These are phyloP conservation scores for Eupithecia inturbata DNA, from an alignment of 2,888 invertebrate genomes.

Conservation along the genomic window DNA sequence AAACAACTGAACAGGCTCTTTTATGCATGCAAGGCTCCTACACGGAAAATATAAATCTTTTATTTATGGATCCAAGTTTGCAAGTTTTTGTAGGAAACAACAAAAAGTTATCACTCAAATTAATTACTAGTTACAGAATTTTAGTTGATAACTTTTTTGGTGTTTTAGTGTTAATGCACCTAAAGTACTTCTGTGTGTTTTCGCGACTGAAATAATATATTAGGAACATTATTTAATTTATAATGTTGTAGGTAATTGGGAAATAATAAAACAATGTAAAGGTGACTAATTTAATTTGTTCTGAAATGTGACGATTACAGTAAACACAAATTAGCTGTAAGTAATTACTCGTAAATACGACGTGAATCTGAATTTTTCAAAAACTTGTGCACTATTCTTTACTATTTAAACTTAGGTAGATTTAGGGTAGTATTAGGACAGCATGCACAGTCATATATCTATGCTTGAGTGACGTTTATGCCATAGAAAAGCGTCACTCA, in stretches of 20 bases:
- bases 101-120: too few relatives aligned
- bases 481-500: too few relatives aligned
- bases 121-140: too few relatives aligned
- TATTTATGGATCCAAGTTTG: neutral
- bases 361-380: neutral
- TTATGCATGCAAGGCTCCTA: neutral
- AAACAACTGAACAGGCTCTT: neutral
- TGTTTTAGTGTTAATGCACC: neutral
- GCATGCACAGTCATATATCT: too few relatives aligned
- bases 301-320: slow-evolving; percentile 66
- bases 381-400: neutral
- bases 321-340: slow-evolving; percentile 7
- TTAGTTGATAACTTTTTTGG: too few relatives aligned
- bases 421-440: too few relatives aligned
- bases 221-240: neutral
- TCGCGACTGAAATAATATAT: neutral
- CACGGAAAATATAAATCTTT: neutral
- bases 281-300: slow-evolving; percentile 80
- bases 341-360: neutral
- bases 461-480: too few relatives aligned
- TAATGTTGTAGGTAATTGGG: neutral
- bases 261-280: slow-evolving; percentile 48
- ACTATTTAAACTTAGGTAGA: neutral
- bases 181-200: too few relatives aligned
- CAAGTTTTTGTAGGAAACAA: neutral